A percentile compares a stretch with the other conserved stretches of the same genome.
Conservation (phyloP, 2,113 vertebrate genomes). For the Azemiops feae region DNA sequence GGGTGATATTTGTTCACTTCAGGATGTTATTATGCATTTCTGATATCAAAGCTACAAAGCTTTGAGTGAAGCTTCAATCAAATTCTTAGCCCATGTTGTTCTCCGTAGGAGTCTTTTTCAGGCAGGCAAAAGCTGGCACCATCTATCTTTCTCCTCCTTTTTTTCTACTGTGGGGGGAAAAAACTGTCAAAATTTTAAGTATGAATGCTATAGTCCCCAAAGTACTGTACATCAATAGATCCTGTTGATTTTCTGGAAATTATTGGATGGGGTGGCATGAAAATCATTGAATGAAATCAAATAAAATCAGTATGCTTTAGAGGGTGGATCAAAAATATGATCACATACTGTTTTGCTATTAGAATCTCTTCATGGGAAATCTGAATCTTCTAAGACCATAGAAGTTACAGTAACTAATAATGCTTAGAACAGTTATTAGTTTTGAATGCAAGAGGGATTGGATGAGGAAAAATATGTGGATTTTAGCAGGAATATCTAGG, state of each 20-base stretch:
- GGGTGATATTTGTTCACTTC: background rate
- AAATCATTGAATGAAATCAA: background rate
- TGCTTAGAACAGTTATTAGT: background rate
- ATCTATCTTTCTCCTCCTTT: background rate
- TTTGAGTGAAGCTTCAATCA: background rate
- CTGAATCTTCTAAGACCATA: background rate
- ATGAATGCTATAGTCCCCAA: background rate
- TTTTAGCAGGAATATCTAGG: background rate
- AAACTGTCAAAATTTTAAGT: background rate
- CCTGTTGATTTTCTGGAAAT: background rate
- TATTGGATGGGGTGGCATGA: background rate
- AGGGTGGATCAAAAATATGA: background rate
- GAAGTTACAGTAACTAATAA: background rate
- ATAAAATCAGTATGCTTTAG: background rate
- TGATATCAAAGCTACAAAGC: conserved; percentile 11
- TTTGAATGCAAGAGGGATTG: background rate
- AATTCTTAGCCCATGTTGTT: conserved; percentile 21
- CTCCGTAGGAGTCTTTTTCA: background rate
- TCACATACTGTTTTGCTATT: background rate
- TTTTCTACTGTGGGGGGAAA: background rate
- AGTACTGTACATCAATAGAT: background rate
- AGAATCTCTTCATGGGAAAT: background rate
- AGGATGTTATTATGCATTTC: background rate
- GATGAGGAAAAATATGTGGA: background rate
- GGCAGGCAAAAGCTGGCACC: background rate